Evolutionary conservation across 2,113 vertebrate genomes (phyloP).

Genomic region (Genyomyrus donnyi): DNA sequence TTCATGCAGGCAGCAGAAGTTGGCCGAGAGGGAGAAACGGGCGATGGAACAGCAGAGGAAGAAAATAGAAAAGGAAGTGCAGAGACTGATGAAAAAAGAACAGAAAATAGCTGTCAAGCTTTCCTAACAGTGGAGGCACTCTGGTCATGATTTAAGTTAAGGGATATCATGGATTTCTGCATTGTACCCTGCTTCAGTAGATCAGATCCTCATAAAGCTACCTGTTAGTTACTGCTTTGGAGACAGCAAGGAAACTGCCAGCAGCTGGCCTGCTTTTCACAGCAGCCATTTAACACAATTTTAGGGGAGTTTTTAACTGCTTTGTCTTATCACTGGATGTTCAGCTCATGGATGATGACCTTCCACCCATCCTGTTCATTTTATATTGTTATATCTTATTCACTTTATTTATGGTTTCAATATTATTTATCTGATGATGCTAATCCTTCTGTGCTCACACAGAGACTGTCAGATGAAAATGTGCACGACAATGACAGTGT

Average conservation of each 20-base stretch:
- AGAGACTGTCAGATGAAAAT: background rate
- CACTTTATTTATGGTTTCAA: background rate
- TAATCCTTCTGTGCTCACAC: background rate
- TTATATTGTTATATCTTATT: background rate
- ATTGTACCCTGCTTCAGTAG: background rate
- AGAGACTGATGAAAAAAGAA: slow-evolving; percentile 91
- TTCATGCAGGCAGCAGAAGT: slow-evolving; percentile 78
- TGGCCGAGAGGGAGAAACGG: slow-evolving; percentile 89
- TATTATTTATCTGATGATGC: background rate
- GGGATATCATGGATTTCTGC: background rate
- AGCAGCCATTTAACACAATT: background rate
- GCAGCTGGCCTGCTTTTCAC: background rate
- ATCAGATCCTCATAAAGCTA: background rate
- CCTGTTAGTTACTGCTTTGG: background rate
- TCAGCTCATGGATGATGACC: background rate
- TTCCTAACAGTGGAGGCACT: slow-evolving; percentile 67
- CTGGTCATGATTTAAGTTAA: slow-evolving; percentile 23
- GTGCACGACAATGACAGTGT: background rate
- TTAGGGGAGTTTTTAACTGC: background rate
- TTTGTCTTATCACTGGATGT: background rate
- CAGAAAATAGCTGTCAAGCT: slow-evolving; percentile 98
- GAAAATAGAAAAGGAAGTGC: slow-evolving; percentile 92
- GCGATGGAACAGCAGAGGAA: slow-evolving; percentile 90
- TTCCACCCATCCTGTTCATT: background rate
- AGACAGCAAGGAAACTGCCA: background rate